Base-by-base conservation (phyloP, 2,888 invertebrate species). In the Drosophila birchii region DNA sequence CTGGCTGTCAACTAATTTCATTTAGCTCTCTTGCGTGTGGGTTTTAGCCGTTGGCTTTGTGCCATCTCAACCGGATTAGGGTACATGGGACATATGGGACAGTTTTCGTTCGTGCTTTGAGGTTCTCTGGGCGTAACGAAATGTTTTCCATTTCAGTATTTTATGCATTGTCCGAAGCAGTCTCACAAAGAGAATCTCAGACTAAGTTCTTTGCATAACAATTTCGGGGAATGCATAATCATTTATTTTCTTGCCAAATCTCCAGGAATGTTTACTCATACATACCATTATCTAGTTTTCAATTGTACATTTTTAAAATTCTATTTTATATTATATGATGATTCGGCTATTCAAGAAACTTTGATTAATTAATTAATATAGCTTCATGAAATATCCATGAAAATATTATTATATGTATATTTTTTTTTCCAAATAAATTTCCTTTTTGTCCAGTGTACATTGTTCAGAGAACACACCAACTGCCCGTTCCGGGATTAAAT, bases 1-100 rank as follows among this genome's bases (percentile, higher is more conserved):
- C 78, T 75, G 74, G 76, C 72, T 80, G 80, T 70, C 81, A 86
- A 76, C 81, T 86, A 81, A 86, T 86, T 86, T 86, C 63, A 80
- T 83, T 88, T 83, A 29, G 64, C 59, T 36, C 12, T 55, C 60
- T 45, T 39, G 51, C 53, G 39, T 51, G 71, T 84, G 78, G 59
- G 34, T 38, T 62, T 49, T 39, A n/a, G 39, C 57, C 44, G 20
- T 51, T 63, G 64, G 44, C 73, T 57, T 57, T 55, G 39, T 45
- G 56, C 62, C 47, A 51, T 55, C 16, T 23, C 38, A 26, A 18
- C n/a, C 43, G 63, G 63, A 62, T 72, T 44, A 54, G 51, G 54
- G 16, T 11, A 56, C 60, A 68, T 67, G 49, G 57, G 55, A 68
- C 68, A 69, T 71, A 63, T 76, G 75, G 67, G 62, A 57, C 54